A percentile compares a stretch with the other conserved stretches of the same genome.
phyloP scores from a whole-genome alignment of 2,888 invertebrate genomes.

The Nephrotoma flavescens region DNA sequence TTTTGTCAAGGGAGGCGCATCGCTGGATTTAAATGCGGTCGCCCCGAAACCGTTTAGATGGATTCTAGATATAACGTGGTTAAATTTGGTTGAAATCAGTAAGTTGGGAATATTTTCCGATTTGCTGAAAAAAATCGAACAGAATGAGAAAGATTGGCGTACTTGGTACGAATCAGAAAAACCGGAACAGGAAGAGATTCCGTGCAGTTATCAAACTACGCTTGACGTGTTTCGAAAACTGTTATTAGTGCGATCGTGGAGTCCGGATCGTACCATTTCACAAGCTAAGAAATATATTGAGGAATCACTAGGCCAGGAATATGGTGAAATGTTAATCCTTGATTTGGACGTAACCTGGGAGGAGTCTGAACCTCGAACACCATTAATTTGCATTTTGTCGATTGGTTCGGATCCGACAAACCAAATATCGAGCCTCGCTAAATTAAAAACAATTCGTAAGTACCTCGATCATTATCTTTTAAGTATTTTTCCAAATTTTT shows the following conservation, averaged over 20 bases:
- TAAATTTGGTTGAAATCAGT: conserved; percentile 87
- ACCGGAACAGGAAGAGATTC: conserved; percentile 82
- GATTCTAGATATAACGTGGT: conserved; percentile 92
- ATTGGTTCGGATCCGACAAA: conserved; percentile 96
- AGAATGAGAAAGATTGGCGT: conserved; percentile 79
- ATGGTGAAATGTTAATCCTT: conserved; percentile 82
- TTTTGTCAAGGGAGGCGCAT: conserved; percentile 93
- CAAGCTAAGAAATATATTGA: conserved; percentile 85
- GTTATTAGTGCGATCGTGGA: conserved; percentile 81
- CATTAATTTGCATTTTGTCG: conserved; percentile 82
- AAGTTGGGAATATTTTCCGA: conserved; percentile 66
- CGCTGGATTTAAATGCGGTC: conserved; percentile 83
- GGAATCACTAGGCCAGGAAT: conserved; percentile 73
- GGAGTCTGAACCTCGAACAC: conserved; percentile 78
- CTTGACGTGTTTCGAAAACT: conserved; percentile 82
- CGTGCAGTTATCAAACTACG: conserved; percentile 73
- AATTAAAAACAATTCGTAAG: conserved; percentile 70
- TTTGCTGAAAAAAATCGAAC: conserved; percentile 66
- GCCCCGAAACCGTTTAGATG: conserved; percentile 85
- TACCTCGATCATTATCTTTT: conserved; percentile 10
- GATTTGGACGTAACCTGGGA: conserved; percentile 82
- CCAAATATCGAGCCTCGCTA: conserved; percentile 76
- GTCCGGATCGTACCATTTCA: conserved; percentile 85
- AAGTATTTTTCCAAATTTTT: neutral
- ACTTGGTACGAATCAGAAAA: conserved; percentile 84